Conservation (phyloP, 2,797 vertebrate genomes). For the Catamblyrhynchus diadema region DNA sequence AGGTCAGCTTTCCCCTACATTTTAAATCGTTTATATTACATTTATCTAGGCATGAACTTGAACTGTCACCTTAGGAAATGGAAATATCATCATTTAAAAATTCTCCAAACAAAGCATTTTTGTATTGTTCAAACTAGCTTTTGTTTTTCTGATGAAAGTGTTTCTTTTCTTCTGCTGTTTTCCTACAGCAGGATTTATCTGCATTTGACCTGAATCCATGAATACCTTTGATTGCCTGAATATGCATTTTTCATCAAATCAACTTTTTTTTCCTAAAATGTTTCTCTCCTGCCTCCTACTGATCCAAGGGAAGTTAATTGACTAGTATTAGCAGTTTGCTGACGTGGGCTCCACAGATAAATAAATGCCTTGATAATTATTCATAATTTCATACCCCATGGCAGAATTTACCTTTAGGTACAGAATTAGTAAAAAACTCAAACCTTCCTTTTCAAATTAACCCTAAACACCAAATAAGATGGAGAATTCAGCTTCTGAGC, state of each 20-base stretch:
- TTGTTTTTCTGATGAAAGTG: constrained; percentile 16
- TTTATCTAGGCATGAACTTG: not conserved
- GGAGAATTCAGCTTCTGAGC: not conserved
- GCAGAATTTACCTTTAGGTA: not conserved
- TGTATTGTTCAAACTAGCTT: not conserved
- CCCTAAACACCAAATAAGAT: not conserved
- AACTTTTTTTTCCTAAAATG: constrained; percentile 5
- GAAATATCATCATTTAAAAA: constrained; percentile 2
- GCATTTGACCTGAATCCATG: constrained; percentile 52
- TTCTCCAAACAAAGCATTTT: constrained; percentile 37
- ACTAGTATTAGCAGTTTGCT: constrained; percentile 21
- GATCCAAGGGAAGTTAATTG: constrained; percentile 31
- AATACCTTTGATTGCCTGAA: constrained; percentile 47
- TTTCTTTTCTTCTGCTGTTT: constrained; percentile 27
- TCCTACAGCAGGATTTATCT: constrained; percentile 54
- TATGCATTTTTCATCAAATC: constrained; percentile 64
- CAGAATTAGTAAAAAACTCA: not conserved
- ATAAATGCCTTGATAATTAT: constrained; percentile 40
- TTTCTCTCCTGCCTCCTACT: constrained; percentile 36
- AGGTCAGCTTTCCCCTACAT: not conserved
- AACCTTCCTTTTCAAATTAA: not conserved
- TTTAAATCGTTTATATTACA: not conserved
- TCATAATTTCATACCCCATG: not conserved
- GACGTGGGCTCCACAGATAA: constrained; percentile 10
- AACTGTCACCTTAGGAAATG: not conserved